A percentile compares a stretch with the other conserved stretches of the same genome.
Evolutionary conservation across 2,888 invertebrate species (phyloP).

Genomic region (Drosophila peninsularis): DNA sequence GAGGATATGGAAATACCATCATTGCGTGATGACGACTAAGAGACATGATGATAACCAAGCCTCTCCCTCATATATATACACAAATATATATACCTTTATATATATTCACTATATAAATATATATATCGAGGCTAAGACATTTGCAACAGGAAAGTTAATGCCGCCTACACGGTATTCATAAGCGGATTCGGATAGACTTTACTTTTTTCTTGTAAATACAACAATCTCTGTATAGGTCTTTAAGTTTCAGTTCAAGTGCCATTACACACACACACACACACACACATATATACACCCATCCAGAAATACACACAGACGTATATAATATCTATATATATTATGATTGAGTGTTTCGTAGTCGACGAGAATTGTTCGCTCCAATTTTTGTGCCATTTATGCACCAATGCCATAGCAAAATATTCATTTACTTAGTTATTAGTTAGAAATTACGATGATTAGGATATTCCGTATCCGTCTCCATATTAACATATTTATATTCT

Average conservation of each 20-base stretch:
- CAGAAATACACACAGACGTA: slow-evolving; percentile 1
- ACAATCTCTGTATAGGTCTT: slow-evolving; percentile 37
- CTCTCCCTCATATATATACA: neutral
- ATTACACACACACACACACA: slow-evolving; percentile 48
- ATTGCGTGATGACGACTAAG: slow-evolving; percentile 90
- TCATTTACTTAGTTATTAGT: slow-evolving; percentile 37
- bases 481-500: slow-evolving; percentile 17
- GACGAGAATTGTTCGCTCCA: slow-evolving; percentile 40
- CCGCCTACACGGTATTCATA: neutral
- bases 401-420: slow-evolving; percentile 72
- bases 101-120: neutral
- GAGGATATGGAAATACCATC: slow-evolving; percentile 89
- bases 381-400: slow-evolving; percentile 74
- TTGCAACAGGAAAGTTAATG: neutral
- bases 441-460: slow-evolving; percentile 37
- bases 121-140: neutral
- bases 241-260: slow-evolving; percentile 77
- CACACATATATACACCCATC: slow-evolving; percentile 10
- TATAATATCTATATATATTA: slow-evolving; percentile 15
- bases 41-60: neutral
- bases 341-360: slow-evolving; percentile 40
- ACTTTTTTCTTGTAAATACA: slow-evolving; percentile 54
- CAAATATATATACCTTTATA: neutral
- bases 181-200: slow-evolving; percentile 3
- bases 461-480: slow-evolving; percentile 11